Base-by-base conservation (phyloP, 2,113 vertebrate species). In the Oncorhynchus mykiss region DNA sequence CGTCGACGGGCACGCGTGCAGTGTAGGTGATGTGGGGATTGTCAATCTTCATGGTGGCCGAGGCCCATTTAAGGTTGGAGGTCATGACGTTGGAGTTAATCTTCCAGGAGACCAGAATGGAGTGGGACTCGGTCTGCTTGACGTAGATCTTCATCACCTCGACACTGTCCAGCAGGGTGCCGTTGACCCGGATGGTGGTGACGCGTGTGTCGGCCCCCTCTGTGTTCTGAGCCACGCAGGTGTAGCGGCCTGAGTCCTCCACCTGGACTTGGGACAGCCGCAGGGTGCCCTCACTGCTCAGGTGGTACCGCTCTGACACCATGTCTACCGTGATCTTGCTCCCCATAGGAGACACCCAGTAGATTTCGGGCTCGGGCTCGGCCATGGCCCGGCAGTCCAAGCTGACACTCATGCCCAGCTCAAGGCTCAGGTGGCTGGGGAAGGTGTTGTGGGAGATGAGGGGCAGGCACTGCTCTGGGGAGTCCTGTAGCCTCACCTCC, bases 11-110 rank as follows among this genome's bases (percentile, higher is more conserved):
- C 7, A 99, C 98, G 24, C 96, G 92, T 14, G 98, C 97, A 0
- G 97, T 99, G 72, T 99, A 99, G 0, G 98, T 99, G 64, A 99
- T 97, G 84, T 98, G 97, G 0, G 98, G 96, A 86, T 98, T 99
- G 89, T 99, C 97, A 0, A 99, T 97, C 88, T 97, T 98, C 96
- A 99, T 97, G 0, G 97, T 99, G 84, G 97, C 97, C 0, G 97
- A 98, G 0, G 97, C 97, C 98, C 98, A 99, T 71, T 98, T 99
- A 0, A 99, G 81, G 74, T 99, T 97, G 9, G 98, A 99, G 0
- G 95, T 95, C 96, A 98, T 95, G 69, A 96, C 95, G 0, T 96
- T 97, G 71, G 97, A 96, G 34, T 96, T 96, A 11, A 98, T 93
- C 57, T 97, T 97, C 98, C 98, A 99, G 39, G 97, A 98, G 31